These are phyloP conservation scores for Mustela lutreola DNA, from an alignment of 2,113 vertebrate species.

Conservation along the genomic window DNA sequence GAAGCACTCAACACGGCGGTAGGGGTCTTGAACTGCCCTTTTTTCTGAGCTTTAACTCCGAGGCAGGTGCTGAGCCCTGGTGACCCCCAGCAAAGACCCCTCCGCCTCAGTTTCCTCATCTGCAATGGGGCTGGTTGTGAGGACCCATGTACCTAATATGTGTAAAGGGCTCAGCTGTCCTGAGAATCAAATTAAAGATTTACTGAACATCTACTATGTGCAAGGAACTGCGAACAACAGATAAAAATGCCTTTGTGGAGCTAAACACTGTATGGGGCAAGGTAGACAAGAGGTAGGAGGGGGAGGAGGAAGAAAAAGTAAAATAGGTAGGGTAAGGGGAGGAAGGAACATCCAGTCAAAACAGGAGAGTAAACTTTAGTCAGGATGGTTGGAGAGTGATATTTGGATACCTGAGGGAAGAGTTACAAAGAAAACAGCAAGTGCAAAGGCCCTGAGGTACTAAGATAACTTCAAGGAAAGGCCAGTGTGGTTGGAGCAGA, in stretches of 20 bases:
- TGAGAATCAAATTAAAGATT: background rate
- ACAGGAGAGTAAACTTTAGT: background rate
- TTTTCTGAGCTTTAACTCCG: background rate
- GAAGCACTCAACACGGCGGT: background rate
- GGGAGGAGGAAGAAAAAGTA: background rate
- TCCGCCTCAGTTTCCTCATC: constrained; percentile 40
- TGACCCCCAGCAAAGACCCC: background rate
- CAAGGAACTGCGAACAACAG: background rate
- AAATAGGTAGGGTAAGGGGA: background rate
- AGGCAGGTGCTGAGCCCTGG: background rate
- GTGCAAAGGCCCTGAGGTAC: constrained; percentile 55
- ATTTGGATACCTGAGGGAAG: background rate
- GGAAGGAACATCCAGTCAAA: background rate
- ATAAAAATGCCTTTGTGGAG: background rate
- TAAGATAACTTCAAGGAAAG: background rate
- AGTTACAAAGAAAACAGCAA: background rate
- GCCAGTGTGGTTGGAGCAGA: background rate
- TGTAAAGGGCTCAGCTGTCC: background rate
- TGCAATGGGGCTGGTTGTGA: background rate
- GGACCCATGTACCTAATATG: background rate
- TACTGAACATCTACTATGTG: background rate
- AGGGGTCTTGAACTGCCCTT: background rate
- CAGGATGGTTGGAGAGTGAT: background rate
- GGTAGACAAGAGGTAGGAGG: background rate
- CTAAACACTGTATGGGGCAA: background rate